A percentile compares a stretch with the other conserved stretches of the same genome.
phyloP scores from a whole-genome alignment of 2,113 vertebrate genomes.

The Euleptes europaea region DNA sequence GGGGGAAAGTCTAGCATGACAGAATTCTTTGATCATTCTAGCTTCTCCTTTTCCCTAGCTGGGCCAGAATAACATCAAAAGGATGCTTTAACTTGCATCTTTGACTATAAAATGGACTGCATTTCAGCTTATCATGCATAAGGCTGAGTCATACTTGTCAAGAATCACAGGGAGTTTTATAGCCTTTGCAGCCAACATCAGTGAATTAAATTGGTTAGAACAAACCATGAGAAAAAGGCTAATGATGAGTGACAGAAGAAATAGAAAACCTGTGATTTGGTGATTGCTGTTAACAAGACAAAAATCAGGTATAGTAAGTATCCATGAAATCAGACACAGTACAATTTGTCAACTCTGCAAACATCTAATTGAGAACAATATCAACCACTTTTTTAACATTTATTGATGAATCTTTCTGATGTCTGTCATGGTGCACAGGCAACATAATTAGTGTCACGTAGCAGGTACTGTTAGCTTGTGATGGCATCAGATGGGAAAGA shows the following conservation, averaged over 20 bases:
- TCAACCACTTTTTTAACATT: slow-evolving; percentile 18
- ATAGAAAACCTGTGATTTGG: slow-evolving; percentile 54
- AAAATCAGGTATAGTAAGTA: slow-evolving; percentile 42
- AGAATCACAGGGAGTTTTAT: slow-evolving; percentile 57
- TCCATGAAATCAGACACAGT: slow-evolving; percentile 47
- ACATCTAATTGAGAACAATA: slow-evolving; percentile 22
- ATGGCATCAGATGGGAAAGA: no score
- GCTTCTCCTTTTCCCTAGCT: slow-evolving; percentile 10
- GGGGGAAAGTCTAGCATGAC: neutral
- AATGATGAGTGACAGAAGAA: slow-evolving; percentile 69
- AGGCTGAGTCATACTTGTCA: slow-evolving; percentile 56
- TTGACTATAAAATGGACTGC: slow-evolving; percentile 20
- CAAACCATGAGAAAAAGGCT: slow-evolving; percentile 73
- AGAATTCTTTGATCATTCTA: slow-evolving; percentile 18
- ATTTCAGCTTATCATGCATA: slow-evolving; percentile 41
- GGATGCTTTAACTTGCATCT: slow-evolving; percentile 24
- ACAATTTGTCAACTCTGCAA: slow-evolving; percentile 34
- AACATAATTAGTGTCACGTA: neutral
- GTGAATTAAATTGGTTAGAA: slow-evolving; percentile 77
- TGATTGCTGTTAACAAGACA: slow-evolving; percentile 36
- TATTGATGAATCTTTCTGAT: neutral
- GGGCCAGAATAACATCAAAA: slow-evolving; percentile 33
- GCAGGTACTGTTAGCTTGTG: no score
- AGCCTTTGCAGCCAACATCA: slow-evolving; percentile 66
- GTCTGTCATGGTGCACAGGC: neutral